Evolutionary conservation across 2,888 invertebrate genomes (phyloP).

Genomic region (Phorcus lineatus): DNA sequence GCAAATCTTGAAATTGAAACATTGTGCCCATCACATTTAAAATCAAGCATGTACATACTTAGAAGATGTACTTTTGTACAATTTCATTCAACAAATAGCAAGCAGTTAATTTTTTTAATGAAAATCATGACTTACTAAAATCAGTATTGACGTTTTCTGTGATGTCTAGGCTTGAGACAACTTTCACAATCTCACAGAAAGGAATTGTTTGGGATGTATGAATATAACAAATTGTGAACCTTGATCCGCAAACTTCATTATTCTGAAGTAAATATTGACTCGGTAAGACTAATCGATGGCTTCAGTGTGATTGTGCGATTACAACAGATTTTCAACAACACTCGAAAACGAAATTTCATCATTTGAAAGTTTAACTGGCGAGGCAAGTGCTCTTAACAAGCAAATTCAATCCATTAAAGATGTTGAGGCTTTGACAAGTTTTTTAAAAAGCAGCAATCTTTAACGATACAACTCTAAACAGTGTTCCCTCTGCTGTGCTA

Average conservation of each 20-base stretch:
- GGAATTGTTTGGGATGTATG: neutral
- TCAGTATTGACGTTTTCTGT: no score
- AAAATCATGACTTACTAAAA: no score
- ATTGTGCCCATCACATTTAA: no score
- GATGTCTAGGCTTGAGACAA: no score
- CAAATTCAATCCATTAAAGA: neutral
- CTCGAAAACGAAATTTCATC: neutral
- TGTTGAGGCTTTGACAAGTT: neutral
- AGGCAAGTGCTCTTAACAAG: conserved; percentile 7
- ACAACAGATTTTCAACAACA: neutral
- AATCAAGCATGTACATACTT: no score
- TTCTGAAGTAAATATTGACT: neutral
- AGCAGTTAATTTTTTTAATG: no score
- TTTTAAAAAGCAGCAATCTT: conserved; percentile 2
- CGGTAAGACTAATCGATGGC: neutral
- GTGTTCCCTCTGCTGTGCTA: neutral
- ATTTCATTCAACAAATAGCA: no score
- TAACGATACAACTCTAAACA: neutral
- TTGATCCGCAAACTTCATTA: neutral
- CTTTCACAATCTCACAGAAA: no score
- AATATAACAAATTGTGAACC: conserved; percentile 6
- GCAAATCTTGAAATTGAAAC: no score
- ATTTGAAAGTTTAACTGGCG: neutral
- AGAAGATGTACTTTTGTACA: no score
- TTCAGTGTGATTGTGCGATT: neutral